These are phyloP conservation scores for Theodoxus fluviatilis DNA, from an alignment of 2,888 invertebrate genomes.

Conservation along the genomic window DNA sequence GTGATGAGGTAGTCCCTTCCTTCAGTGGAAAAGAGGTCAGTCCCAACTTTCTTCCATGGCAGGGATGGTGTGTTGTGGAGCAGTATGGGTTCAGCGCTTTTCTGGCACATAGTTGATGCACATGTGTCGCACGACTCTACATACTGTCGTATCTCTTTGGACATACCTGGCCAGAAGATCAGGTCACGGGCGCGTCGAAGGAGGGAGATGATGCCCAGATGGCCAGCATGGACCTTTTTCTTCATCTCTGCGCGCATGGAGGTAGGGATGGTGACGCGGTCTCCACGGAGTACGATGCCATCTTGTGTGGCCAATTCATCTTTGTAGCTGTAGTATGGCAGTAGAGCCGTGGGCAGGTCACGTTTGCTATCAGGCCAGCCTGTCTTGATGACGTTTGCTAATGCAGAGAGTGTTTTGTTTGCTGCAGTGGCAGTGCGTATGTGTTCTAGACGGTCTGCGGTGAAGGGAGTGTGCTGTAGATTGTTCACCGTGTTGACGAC, in stretches of 20 bases:
- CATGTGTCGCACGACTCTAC: constrained; percentile 33
- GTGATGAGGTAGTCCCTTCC: constrained; percentile 34
- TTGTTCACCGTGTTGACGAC: neutral
- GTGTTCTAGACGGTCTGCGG: constrained; percentile 13
- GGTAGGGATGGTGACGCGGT: constrained; percentile 6
- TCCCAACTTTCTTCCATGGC: constrained; percentile 38
- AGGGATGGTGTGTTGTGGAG: constrained; percentile 31
- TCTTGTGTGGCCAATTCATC: constrained; percentile 25
- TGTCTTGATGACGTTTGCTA: constrained; percentile 20
- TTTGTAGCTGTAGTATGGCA: constrained; percentile 21
- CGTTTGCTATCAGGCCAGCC: constrained; percentile 29
- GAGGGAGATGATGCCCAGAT: constrained; percentile 25
- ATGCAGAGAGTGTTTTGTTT: neutral
- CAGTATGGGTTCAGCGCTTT: constrained; percentile 31
- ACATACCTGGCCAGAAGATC: constrained; percentile 37
- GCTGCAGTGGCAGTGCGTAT: constrained; percentile 22
- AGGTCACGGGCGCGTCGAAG: constrained; percentile 22
- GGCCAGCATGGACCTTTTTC: constrained; percentile 25
- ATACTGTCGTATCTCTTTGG: constrained; percentile 31
- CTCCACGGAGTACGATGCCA: constrained; percentile 1
- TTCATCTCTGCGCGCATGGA: constrained; percentile 8
- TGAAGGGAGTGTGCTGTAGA: constrained; percentile 19
- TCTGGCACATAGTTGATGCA: constrained; percentile 22
- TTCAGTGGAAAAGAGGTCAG: constrained; percentile 35
- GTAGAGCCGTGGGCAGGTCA: neutral